Conservation (phyloP, 2,797 vertebrate species). For the Diceros bicornis region DNA sequence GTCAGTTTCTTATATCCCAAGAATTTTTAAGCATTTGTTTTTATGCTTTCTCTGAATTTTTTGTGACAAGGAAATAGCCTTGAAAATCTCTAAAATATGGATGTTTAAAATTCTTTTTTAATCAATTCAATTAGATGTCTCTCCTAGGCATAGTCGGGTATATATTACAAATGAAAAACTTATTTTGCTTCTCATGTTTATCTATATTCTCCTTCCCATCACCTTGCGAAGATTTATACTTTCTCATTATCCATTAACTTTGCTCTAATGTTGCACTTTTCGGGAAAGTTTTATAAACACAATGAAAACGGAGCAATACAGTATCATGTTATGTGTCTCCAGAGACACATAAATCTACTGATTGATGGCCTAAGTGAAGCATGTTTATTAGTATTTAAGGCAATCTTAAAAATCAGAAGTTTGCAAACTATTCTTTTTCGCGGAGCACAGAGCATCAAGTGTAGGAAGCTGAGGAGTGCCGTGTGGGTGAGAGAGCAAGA, state of each 20-base stretch:
- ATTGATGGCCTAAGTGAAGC: slow-evolving; percentile 46
- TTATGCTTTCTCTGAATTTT: slow-evolving; percentile 62
- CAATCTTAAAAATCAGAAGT: slow-evolving; percentile 48
- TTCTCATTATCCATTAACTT: slow-evolving; percentile 44
- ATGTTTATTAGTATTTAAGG: slow-evolving; percentile 54
- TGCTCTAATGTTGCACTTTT: not conserved
- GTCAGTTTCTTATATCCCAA: slow-evolving; percentile 53
- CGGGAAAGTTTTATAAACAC: slow-evolving; percentile 39
- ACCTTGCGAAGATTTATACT: slow-evolving; percentile 39
- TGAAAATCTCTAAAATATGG: slow-evolving; percentile 49
- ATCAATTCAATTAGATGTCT: slow-evolving; percentile 21
- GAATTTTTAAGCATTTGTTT: slow-evolving; percentile 54
- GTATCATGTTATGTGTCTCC: slow-evolving; percentile 15
- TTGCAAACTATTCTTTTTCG: not conserved
- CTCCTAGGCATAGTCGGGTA: not conserved
- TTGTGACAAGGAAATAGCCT: slow-evolving; percentile 38
- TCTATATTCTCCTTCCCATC: not conserved
- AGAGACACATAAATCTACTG: slow-evolving; percentile 12
- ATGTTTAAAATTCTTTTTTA: slow-evolving; percentile 54
- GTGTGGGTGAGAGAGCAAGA: not conserved
- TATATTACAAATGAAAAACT: slow-evolving; percentile 25
- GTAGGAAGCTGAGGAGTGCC: not conserved
- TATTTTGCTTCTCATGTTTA: slow-evolving; percentile 63
- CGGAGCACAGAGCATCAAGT: not conserved
- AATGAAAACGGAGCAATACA: not conserved